phyloP scores from a whole-genome alignment of 2,113 vertebrate genomes.

The Typhlomys cinereus region DNA sequence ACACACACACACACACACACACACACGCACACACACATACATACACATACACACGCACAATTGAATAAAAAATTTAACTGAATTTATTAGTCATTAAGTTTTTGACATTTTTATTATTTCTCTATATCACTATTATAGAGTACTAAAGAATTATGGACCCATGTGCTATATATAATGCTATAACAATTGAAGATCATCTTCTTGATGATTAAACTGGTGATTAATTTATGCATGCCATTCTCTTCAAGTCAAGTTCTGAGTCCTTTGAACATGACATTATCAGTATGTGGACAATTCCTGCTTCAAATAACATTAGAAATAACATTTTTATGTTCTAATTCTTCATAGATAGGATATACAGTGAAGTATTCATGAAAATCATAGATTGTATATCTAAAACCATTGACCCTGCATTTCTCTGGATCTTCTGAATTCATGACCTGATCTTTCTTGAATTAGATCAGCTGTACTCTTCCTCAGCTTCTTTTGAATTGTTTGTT shows the following conservation, averaged over 20 bases:
- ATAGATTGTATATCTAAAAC: background rate
- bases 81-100: background rate
- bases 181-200: background rate
- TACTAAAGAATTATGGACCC: background rate
- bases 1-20: too few relatives aligned
- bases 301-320: background rate
- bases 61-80: background rate
- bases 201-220: background rate
- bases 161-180: background rate
- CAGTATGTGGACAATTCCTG: background rate
- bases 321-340: background rate
- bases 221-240: background rate
- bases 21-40: too few relatives aligned
- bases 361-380: background rate
- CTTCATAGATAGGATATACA: background rate
- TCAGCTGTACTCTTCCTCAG: background rate
- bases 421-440: background rate
- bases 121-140: background rate
- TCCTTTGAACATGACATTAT: background rate
- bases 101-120: background rate
- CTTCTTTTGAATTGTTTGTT: background rate
- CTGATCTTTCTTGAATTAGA: background rate
- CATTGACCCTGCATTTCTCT: background rate
- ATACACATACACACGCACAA: too few relatives aligned
- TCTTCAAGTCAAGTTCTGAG: background rate